Conservation (phyloP, 2,797 vertebrate species). For the Eospalax fontanierii region DNA sequence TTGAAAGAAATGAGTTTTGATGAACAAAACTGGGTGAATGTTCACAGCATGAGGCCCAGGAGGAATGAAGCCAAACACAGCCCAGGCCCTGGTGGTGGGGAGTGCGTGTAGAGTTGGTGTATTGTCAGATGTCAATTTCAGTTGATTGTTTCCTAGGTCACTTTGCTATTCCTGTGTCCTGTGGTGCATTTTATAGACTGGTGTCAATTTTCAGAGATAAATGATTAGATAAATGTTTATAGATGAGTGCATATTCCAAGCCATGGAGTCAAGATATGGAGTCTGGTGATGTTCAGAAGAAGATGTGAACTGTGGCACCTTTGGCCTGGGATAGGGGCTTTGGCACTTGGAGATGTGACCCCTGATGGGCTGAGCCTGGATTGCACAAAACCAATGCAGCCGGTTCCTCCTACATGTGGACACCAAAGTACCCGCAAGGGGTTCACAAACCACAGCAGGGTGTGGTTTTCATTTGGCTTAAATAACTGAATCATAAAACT, state of each 20-base stretch:
- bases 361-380: background rate
- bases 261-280: background rate
- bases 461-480: background rate
- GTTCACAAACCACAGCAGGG: background rate
- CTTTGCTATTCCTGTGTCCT: slow-evolving; percentile 63
- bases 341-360: background rate
- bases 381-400: background rate
- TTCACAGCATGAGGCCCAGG: slow-evolving; percentile 68
- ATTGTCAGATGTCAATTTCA: slow-evolving; percentile 67
- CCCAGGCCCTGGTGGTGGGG: background rate
- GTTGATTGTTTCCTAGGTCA: slow-evolving; percentile 74
- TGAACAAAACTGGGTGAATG: slow-evolving; percentile 76
- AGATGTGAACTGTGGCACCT: accelerated
- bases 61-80: slow-evolving; percentile 66
- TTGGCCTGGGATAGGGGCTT: background rate
- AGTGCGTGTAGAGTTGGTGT: background rate
- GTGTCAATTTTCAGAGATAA: slow-evolving; percentile 62
- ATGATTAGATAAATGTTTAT: background rate
- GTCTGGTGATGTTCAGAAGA: background rate
- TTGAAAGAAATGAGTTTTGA: slow-evolving; percentile 75
- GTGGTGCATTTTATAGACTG: slow-evolving; percentile 76
- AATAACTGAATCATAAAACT: background rate
- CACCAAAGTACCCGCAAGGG: no score
- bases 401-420: background rate
- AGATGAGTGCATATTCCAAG: background rate